Evolutionary conservation across 2,113 vertebrate genomes (phyloP).

Genomic region (Terrapene triunguis): DNA sequence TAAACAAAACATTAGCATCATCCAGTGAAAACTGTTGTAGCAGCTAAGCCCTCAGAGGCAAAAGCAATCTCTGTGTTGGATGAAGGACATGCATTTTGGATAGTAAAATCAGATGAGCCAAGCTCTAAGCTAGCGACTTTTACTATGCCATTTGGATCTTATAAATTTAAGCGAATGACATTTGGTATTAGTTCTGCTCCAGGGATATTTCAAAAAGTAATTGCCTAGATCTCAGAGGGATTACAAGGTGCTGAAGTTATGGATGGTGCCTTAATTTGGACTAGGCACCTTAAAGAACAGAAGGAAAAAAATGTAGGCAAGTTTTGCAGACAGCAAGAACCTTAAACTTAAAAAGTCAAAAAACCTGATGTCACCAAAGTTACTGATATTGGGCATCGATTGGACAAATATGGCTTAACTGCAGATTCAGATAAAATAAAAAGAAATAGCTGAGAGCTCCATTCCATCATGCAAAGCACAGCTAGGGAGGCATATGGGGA

Average conservation of each 20-base stretch:
- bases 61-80: constrained; percentile 26
- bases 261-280: constrained; percentile 60
- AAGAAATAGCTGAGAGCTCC: not conserved
- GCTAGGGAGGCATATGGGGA: not conserved
- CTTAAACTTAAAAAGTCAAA: constrained; percentile 39
- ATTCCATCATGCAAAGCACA: constrained; percentile 19
- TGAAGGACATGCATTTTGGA: constrained; percentile 67
- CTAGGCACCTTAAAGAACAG: constrained; percentile 46
- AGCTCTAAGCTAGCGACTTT: constrained; percentile 58
- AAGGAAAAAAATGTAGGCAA: constrained; percentile 57
- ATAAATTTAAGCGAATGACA: constrained; percentile 74
- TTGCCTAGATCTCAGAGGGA: constrained; percentile 65
- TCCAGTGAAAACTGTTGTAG: constrained; percentile 64
- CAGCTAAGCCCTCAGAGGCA: constrained; percentile 64
- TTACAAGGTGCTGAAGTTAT: constrained; percentile 70
- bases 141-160: constrained; percentile 59
- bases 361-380: constrained; percentile 49
- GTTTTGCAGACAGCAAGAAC: constrained; percentile 59
- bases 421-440: constrained; percentile 57
- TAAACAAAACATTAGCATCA: constrained; percentile 22
- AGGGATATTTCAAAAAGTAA: constrained; percentile 70
- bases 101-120: constrained; percentile 47
- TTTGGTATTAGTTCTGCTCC: constrained; percentile 64
- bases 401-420: not conserved
- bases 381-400: constrained; percentile 51